phyloP scores from a whole-genome alignment of 2,888 invertebrate genomes.

The Lycophotia porphyrea region DNA sequence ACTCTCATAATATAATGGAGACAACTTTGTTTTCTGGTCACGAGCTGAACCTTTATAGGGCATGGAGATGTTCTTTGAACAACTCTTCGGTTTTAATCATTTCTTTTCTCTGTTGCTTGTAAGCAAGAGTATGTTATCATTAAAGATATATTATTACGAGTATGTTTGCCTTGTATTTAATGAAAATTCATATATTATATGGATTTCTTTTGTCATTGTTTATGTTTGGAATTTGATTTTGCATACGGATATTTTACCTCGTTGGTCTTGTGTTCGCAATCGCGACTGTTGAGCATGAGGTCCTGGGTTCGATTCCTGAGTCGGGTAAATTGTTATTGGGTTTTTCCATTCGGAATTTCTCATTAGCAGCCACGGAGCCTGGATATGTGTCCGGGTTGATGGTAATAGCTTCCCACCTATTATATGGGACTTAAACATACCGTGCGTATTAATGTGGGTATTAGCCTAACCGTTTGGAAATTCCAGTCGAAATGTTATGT shows the following conservation, averaged over 20 bases:
- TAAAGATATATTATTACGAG: slow-evolving; percentile 3
- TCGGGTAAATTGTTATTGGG: no score
- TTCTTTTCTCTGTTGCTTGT: slow-evolving; percentile 18
- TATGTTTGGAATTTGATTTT: not conserved
- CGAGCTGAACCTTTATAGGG: slow-evolving; percentile 30
- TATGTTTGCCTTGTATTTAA: not conserved
- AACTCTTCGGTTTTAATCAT: slow-evolving; percentile 40
- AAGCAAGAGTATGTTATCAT: slow-evolving; percentile 5
- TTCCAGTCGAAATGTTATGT: no score
- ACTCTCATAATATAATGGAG: slow-evolving; percentile 79
- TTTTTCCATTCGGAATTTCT: no score
- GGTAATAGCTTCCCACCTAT: no score
- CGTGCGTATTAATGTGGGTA: no score
- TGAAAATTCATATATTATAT: not conserved
- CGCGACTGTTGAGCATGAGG: no score
- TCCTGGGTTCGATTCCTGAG: no score
- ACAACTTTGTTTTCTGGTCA: slow-evolving; percentile 64
- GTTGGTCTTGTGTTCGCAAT: no score
- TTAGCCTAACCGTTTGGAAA: no score
- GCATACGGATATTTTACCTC: not conserved
- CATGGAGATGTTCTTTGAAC: slow-evolving; percentile 40
- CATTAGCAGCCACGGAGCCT: no score
- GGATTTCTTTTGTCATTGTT: not conserved
- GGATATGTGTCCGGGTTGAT: no score
- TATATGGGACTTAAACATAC: no score